These are phyloP conservation scores for Gavialis gangeticus DNA, from an alignment of 2,113 vertebrate species.

Conservation along the genomic window DNA sequence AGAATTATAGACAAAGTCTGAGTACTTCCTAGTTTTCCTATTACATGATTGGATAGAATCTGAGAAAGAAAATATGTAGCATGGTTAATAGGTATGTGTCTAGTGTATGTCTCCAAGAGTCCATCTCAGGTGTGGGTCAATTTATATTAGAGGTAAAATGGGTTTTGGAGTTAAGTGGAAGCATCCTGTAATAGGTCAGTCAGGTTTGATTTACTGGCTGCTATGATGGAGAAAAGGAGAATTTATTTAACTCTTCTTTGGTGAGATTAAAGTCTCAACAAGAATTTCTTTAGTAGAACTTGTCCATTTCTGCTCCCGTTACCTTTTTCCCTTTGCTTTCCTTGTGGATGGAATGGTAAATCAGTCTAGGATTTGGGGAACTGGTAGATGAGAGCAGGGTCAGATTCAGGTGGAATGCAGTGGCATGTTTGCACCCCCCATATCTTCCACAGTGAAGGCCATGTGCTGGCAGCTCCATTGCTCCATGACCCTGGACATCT, in stretches of 20 bases:
- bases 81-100: not conserved
- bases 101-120: not conserved
- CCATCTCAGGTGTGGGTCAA: not conserved
- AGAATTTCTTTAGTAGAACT: not conserved
- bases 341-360: too few relatives aligned
- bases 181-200: not conserved
- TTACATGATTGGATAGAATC: too few relatives aligned
- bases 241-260: not conserved
- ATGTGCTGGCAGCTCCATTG: too few relatives aligned
- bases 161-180: not conserved
- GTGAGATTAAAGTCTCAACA: not conserved
- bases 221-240: not conserved
- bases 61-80: too few relatives aligned
- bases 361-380: too few relatives aligned
- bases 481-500: too few relatives aligned
- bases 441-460: too few relatives aligned
- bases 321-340: not conserved
- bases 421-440: too few relatives aligned
- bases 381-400: too few relatives aligned
- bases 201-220: not conserved
- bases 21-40: too few relatives aligned
- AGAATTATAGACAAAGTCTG: not conserved
- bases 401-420: too few relatives aligned
- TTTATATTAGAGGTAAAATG: accelerated
- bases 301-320: not conserved